Base-by-base conservation (phyloP, 2,113 vertebrate genomes). In the Microcebus jonahi region DNA sequence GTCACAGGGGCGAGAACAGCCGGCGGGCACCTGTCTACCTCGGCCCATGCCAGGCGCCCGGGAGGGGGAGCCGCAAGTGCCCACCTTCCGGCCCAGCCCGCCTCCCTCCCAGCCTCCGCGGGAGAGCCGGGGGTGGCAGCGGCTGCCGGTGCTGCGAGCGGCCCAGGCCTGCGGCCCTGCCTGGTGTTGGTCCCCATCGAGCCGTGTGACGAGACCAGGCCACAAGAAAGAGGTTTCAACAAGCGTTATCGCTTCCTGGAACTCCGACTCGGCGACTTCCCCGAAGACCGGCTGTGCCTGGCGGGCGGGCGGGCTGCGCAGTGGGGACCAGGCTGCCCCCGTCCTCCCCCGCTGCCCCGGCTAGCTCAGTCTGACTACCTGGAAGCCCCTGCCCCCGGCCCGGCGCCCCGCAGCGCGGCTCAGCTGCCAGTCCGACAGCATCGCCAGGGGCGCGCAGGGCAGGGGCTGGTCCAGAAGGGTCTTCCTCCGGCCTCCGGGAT, bases 171-270 rank as follows among this genome's bases (percentile, higher is more conserved):
- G 86, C 71, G 81, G 96, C 98, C 94, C 97, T 97, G 97, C 97
- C 94, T 98, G 97, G 97, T 97, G 97, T 97, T 95, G 96, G 96
- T 89, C 97, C 83, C 90, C 94, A 97, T 88, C 84, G 68, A 97
- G 87, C 97, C 88, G 98, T 98, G 98, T 98, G 98, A 99, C 98
- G 96, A 98, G 98, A 97, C 96, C 98, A 98, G 99, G 98, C 98
- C 98, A 99, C 98, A 99, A 98, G 98, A 99, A 99, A 99, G 98
- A 98, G 97, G 98, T 98, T 99, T 98, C 98, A 97, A 97, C 95
- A 88, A 98, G 97, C 97, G 97, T 98, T 98, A 98, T 98, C 98
- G 98, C 98, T 99, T 99, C 99, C 99, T 99, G 99, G 99, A 99
- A 99, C 99, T 98, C 97, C 98, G 97, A 97, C 98, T 95, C 96